Evolutionary conservation across 2,113 vertebrate genomes (phyloP).

Genomic region (Cisticola juncidis): DNA sequence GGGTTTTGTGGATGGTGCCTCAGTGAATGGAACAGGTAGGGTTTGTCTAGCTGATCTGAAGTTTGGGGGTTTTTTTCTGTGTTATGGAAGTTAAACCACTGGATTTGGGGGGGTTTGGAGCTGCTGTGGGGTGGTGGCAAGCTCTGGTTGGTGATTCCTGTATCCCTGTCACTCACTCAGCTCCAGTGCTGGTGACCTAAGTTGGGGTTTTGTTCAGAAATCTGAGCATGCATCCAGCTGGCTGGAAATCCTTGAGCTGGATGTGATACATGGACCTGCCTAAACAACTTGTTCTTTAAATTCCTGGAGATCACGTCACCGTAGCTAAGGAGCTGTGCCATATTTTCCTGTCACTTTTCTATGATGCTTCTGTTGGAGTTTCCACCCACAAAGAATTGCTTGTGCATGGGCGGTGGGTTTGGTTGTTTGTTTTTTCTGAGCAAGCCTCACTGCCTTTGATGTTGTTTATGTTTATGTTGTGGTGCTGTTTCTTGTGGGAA

Average conservation of each 20-base stretch:
- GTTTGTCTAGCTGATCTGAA: background rate
- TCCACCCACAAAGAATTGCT: background rate
- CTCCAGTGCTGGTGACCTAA: accelerated
- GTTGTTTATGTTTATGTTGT: background rate
- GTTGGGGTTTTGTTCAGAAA: background rate
- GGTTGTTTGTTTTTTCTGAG: background rate
- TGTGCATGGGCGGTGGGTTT: background rate
- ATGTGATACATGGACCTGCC: accelerated
- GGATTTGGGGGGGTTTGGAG: background rate
- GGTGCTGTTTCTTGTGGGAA: background rate
- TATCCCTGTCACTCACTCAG: background rate
- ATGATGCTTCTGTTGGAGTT: background rate
- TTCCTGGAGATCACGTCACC: background rate
- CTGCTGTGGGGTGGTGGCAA: background rate
- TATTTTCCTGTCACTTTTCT: background rate
- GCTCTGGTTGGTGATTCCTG: background rate
- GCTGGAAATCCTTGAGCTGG: background rate
- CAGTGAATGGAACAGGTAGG: background rate
- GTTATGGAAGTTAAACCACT: background rate
- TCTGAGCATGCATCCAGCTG: accelerated
- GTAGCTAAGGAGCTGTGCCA: accelerated
- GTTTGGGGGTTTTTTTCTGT: accelerated
- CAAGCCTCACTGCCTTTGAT: background rate
- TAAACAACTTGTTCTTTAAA: background rate
- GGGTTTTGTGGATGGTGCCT: background rate